A percentile compares a stretch with the other conserved stretches of the same genome.
phyloP scores from a whole-genome alignment of 2,113 vertebrate genomes.

The Girardinichthys multiradiatus region DNA sequence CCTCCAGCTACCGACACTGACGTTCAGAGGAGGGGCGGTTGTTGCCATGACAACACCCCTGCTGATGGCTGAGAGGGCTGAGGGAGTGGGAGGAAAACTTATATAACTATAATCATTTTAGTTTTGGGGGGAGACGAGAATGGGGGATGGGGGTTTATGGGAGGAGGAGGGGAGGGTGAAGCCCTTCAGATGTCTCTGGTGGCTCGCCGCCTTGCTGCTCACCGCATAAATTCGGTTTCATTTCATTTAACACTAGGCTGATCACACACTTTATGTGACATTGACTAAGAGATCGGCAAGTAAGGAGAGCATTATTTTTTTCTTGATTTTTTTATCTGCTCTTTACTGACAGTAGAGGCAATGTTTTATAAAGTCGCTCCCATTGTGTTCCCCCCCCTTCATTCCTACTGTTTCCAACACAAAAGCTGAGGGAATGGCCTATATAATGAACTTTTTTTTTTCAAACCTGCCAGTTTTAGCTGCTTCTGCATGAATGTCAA shows the following conservation, averaged over 20 bases:
- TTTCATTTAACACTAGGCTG: constrained; percentile 68
- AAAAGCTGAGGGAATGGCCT: constrained; percentile 47
- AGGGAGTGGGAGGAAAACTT: constrained; percentile 76
- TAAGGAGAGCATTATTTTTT: neutral
- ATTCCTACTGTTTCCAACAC: constrained; percentile 28
- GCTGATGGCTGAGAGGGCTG: constrained; percentile 54
- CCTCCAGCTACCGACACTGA: constrained; percentile 72
- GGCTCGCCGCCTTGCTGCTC: constrained; percentile 35
- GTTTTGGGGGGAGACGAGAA: constrained; percentile 5
- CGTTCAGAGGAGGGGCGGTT: constrained; percentile 68
- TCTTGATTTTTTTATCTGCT: constrained; percentile 23
- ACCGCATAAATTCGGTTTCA: constrained; percentile 67
- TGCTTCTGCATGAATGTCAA: neutral
- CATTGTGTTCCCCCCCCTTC: neutral
- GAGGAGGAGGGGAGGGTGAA: constrained; percentile 14
- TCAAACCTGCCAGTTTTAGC: constrained; percentile 55
- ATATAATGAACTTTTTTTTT: constrained; percentile 49
- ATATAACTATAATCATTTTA: constrained; percentile 71
- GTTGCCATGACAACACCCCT: constrained; percentile 73
- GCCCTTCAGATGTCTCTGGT: constrained; percentile 65
- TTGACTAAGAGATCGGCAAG: constrained; percentile 22
- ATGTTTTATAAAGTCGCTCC: constrained; percentile 43
- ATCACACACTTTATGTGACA: constrained; percentile 67
- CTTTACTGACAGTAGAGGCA: constrained; percentile 45
- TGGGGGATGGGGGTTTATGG: constrained; percentile 1